These are phyloP conservation scores for Hydrocynus forskahlii DNA, from an alignment of 2,797 vertebrate species.

Conservation along the genomic window DNA sequence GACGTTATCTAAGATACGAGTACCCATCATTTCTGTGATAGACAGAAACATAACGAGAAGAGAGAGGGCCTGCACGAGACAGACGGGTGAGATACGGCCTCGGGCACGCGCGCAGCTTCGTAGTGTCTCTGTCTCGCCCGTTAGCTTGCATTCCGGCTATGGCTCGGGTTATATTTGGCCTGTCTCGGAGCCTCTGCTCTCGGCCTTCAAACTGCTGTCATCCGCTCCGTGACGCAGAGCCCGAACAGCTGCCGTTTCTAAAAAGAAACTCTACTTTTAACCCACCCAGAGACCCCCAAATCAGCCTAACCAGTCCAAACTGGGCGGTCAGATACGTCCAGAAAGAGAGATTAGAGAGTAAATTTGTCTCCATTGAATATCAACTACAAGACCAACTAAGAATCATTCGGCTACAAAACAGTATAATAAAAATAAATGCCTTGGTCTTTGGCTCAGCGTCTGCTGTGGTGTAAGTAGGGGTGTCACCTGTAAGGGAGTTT, in stretches of 20 bases:
- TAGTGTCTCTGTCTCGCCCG: slow-evolving; percentile 18
- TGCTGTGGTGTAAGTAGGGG: background rate
- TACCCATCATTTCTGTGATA: background rate
- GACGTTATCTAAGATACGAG: slow-evolving; percentile 17
- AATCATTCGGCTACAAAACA: too few species aligned
- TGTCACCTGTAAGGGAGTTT: background rate
- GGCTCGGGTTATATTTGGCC: slow-evolving; percentile 76
- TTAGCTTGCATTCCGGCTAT: slow-evolving; percentile 52
- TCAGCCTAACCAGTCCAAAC: background rate
- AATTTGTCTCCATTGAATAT: too few species aligned
- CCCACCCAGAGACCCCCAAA: background rate
- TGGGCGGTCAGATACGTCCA: background rate
- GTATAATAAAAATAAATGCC: too few species aligned
- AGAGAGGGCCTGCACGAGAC: too few species aligned
- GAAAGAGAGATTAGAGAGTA: too few species aligned
- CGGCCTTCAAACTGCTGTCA: slow-evolving; percentile 73
- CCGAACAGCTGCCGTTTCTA: slow-evolving; percentile 58
- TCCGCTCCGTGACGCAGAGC: slow-evolving; percentile 44
- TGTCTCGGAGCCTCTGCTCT: slow-evolving; percentile 69
- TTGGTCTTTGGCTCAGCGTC: too few species aligned
- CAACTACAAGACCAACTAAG: too few species aligned
- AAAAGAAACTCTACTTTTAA: slow-evolving; percentile 37
- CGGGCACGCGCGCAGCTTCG: background rate
- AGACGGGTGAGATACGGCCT: too few species aligned
- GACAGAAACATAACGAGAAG: background rate